Evolutionary conservation across 2,113 vertebrate genomes (phyloP), one percentile per base, ranked within the genome.

Genomic region (Ariopsis seemanni): DNA sequence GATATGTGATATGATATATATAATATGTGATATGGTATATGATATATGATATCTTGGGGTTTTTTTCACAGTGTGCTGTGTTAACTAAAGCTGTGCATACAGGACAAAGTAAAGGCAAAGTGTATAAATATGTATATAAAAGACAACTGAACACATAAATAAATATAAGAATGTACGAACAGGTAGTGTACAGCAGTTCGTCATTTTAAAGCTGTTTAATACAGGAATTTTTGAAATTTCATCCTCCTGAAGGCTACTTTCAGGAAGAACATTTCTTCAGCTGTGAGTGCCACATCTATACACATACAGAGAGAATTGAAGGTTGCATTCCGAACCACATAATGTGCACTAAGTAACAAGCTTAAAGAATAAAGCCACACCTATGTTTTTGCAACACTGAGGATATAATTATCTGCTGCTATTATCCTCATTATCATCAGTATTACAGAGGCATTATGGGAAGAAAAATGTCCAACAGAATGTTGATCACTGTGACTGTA

Each of bases 361-460:
- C 48, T 5, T 52, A n/a, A 48, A 77, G 5, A 53, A 25, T 52
- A 53, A 77, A 77, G 71, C 34, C 71, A 74, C 17, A 0, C 71
- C 34, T 74, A 34, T 1, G 42, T 48, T 14, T 71, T 42, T 17
- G 67, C 67, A 71, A 15, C 27, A 71, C 34, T 72, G 20, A 52
- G 11, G 48, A n/a, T 53, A 53, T 77, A 53, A 77, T n/a, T 77
- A 53, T 77, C 74, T 14, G 10, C 20, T 77, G 74, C 12, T 22
- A 15, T 77, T 77, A 77, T 53, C 74, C 4, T 25, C 50, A 77
- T 53, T 77, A 77, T n/a, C 74, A 52, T 77, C 74, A 77, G 50
- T 14, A 77, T 55, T 53, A 79, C 14, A 79, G 9, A 17, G 6
- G 12, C 14, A 55, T 79, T 55, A 55, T 55, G 48, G 74, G 48